Base-by-base conservation (phyloP, 2,113 vertebrate genomes). In the Elanoides forficatus region DNA sequence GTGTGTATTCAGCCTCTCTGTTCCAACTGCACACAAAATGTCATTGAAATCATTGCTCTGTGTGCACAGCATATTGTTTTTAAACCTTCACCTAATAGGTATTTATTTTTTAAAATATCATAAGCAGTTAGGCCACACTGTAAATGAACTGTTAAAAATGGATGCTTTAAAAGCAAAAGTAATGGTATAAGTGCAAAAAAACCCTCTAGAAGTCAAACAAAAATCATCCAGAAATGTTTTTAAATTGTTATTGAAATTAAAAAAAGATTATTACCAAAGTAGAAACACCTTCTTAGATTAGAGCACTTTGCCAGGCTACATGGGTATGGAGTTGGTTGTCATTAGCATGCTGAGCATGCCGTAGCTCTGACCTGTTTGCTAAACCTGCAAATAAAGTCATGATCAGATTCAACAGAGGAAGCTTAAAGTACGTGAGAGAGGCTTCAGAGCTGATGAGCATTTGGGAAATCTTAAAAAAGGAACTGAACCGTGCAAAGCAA, bases 321-420 rank as follows among this genome's bases (percentile, higher is more conserved):
- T 66, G 42, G 13, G 11, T 71, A 45, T 17, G 30, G 34, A 94
- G 36, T 9, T 9, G 2, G 11, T 29, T 68, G 21, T 20, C 30
- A 19, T 91, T 84, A 84, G 27, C 43, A 80, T 79, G 45, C 60
- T 72, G n/a, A 95, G 26, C 52, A 72, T 56, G n/a, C 18, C 40
- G 15, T n/a, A 62, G 22, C 48, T 86, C 58, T 84, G 48, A 59
- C 40, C 20, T 80, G 30, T 81, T 95, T 86, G 66, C 58, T 89
- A 89, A 91, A 87, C 45, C 36, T 76, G 86, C 52, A 92, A 92
- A 91, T 84, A 91, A 95, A 85, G 73, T 68, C 53, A 88, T 42
- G 45, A 95, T 66, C 92, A 82, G 34, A 88, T 92, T 75, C 58
- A 83, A 91, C 25, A 88, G 58, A 82, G 48, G 53, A 92, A 82